A percentile compares a stretch with the other conserved stretches of the same genome.
These are phyloP conservation scores for Thunnus thynnus DNA, from an alignment of 2,113 vertebrate species.

Conservation along the genomic window DNA sequence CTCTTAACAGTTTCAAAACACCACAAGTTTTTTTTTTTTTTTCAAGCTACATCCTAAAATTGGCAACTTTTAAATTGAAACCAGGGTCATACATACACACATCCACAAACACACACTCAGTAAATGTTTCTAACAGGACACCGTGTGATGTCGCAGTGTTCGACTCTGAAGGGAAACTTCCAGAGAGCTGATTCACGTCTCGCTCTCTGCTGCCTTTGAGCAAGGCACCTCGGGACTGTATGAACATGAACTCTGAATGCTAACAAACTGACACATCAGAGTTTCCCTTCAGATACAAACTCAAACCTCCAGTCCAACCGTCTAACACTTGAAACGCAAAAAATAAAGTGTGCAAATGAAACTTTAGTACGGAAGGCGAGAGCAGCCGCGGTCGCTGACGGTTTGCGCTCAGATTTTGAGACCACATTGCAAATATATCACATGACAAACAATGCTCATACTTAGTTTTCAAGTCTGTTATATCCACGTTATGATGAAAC, in stretches of 20 bases:
- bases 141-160: not conserved
- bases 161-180: not conserved
- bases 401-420: not conserved
- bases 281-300: constrained; percentile 8
- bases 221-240: not conserved
- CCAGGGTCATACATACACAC: constrained; percentile 35
- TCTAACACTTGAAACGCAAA: constrained; percentile 37
- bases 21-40: not conserved
- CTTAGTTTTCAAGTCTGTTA: too few relatives aligned
- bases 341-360: constrained; percentile 74
- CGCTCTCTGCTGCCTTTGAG: not conserved
- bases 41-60: constrained; percentile 67
- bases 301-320: constrained; percentile 13
- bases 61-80: constrained; percentile 63
- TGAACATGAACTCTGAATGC: not conserved
- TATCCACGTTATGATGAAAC: too few relatives aligned
- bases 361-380: constrained; percentile 2
- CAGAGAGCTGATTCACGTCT: too few relatives aligned
- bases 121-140: constrained; percentile 12
- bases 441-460: not conserved
- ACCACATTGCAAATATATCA: not conserved
- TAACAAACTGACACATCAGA: not conserved
- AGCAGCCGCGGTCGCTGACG: not conserved
- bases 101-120: constrained; percentile 20
- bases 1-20: constrained; percentile 48